Percentiles rank a stretch among this genome's conserved stretches.
These are phyloP conservation scores for Sebastes vulpes DNA, from an alignment of 2,797 vertebrate genomes.

Conservation along the genomic window DNA sequence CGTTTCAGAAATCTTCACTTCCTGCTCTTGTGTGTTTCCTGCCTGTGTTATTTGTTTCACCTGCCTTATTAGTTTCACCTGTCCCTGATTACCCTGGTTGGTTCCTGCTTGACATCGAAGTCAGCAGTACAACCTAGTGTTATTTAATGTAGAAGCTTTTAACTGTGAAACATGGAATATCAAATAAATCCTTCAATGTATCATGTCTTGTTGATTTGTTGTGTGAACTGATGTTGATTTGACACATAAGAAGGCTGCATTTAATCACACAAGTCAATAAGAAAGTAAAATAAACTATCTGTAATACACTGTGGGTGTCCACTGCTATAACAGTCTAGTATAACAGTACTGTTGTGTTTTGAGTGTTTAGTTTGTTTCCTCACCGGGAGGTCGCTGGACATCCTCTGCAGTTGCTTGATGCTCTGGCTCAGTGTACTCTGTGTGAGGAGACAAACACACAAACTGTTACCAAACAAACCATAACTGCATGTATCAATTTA, in stretches of 20 bases:
- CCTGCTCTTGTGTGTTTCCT: too few species aligned
- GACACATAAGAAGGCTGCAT: background rate
- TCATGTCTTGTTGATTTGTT: background rate
- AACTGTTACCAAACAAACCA: background rate
- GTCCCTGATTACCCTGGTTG: too few species aligned
- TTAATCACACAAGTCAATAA: background rate
- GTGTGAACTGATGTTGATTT: background rate
- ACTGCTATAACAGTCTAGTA: background rate
- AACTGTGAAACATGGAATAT: too few species aligned
- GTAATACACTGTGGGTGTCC: background rate
- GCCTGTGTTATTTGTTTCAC: too few species aligned
- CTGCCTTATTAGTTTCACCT: too few species aligned
- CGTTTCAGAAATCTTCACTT: too few species aligned
- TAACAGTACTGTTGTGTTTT: background rate
- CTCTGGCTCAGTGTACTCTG: conserved; percentile 89
- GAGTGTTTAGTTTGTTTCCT: conserved; percentile 48
- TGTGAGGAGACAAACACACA: conserved; percentile 35
- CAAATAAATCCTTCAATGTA: background rate
- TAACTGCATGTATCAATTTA: background rate
- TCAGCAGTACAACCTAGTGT: background rate
- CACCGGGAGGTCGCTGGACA: conserved; percentile 88
- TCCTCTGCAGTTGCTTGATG: conserved; percentile 87
- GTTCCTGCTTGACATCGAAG: background rate
- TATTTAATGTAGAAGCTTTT: background rate
- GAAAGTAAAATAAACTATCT: background rate